These are phyloP conservation scores for Hydrolagus colliei DNA, from an alignment of 2,797 vertebrate genomes.

Conservation along the genomic window DNA sequence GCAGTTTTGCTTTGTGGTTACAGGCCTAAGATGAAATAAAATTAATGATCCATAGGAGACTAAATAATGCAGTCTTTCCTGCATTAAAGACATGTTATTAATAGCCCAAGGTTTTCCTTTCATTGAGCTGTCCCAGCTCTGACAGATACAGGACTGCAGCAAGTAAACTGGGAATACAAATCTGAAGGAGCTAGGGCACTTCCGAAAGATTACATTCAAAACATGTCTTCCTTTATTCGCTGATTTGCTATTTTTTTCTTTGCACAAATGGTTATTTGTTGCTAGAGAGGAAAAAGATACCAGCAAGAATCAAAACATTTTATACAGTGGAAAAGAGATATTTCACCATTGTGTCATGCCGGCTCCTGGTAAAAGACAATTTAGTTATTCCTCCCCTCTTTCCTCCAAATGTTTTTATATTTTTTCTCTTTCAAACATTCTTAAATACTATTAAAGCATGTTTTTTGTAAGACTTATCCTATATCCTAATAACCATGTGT, in stretches of 20 bases:
- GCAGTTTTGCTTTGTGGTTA: slow-evolving; percentile 5
- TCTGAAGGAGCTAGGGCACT: background rate
- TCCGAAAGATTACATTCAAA: background rate
- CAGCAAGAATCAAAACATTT: too few species aligned
- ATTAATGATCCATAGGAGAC: slow-evolving; percentile 24
- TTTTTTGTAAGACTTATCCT: too few species aligned
- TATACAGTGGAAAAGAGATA: too few species aligned
- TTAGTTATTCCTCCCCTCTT: too few species aligned
- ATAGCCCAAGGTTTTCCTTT: slow-evolving; percentile 6
- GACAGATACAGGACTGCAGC: background rate
- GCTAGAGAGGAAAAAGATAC: too few species aligned
- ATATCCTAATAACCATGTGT: too few species aligned
- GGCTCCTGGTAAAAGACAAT: too few species aligned
- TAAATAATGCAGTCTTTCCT: slow-evolving; percentile 6
- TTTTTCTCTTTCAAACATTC: too few species aligned
- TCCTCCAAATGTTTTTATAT: too few species aligned
- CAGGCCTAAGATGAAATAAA: background rate
- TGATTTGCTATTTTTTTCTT: background rate
- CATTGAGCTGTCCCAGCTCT: slow-evolving; percentile 8
- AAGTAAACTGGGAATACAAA: background rate
- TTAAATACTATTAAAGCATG: too few species aligned
- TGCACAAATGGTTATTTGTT: background rate
- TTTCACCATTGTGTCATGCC: too few species aligned
- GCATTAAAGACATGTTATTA: background rate
- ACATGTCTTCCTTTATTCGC: background rate